These are phyloP conservation scores for Echeneis naucrates DNA, from an alignment of 2,797 vertebrate species.

Conservation along the genomic window DNA sequence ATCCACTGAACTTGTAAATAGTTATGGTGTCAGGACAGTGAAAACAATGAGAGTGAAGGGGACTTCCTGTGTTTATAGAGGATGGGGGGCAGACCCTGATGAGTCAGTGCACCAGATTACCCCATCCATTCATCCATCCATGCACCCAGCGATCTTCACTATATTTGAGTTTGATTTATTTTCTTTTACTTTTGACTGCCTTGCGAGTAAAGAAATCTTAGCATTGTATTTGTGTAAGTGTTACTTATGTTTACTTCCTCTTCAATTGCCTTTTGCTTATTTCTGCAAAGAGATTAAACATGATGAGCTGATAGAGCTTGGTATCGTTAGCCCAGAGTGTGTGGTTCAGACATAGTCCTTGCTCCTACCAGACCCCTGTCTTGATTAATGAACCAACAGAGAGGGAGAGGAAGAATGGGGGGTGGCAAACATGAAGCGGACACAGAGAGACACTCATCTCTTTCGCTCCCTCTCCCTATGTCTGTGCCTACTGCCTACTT, in stretches of 20 bases:
- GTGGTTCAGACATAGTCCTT: constrained; percentile 60
- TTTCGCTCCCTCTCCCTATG: constrained; percentile 58
- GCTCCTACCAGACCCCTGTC: constrained; percentile 55
- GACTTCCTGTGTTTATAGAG: constrained; percentile 89
- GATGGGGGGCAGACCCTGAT: constrained; percentile 73
- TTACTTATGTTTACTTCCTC: background rate
- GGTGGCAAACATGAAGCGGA: constrained; percentile 68
- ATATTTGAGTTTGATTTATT: constrained; percentile 23
- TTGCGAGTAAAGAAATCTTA: constrained; percentile 6
- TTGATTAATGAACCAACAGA: constrained; percentile 75
- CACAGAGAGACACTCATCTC: constrained; percentile 75
- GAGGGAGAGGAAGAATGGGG: constrained; percentile 50
- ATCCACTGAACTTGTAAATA: constrained; percentile 86
- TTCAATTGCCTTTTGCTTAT: constrained; percentile 75
- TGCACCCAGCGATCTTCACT: constrained; percentile 36
- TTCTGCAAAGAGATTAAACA: constrained; percentile 85
- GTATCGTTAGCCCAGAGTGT: constrained; percentile 82
- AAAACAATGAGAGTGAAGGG: constrained; percentile 85
- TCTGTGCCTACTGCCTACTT: constrained; percentile 83
- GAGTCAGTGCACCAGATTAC: constrained; percentile 81
- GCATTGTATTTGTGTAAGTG: background rate
- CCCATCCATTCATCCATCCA: constrained; percentile 58
- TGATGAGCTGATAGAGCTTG: constrained; percentile 78
- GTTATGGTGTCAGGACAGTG: constrained; percentile 84
- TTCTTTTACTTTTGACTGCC: background rate